Conservation (phyloP, 2,113 vertebrate genomes). For the Nycticryphes semicollaris region DNA sequence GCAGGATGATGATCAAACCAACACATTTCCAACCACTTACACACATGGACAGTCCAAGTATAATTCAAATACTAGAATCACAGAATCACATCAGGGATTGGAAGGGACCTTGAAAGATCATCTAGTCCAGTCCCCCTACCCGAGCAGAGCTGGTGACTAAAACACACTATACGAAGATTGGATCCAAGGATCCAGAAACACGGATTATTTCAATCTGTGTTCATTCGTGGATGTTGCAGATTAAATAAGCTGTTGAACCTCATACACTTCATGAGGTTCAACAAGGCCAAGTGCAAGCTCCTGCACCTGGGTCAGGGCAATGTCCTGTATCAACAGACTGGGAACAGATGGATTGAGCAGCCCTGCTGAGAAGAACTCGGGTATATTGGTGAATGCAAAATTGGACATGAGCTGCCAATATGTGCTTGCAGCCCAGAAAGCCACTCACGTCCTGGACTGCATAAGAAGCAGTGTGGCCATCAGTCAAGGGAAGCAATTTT, state of each 20-base stretch:
- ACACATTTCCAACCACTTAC: not conserved
- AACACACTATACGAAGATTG: fast-evolving
- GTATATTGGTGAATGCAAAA: fast-evolving
- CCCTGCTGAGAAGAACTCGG: not conserved
- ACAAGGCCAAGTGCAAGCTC: not conserved
- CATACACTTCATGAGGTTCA: not conserved
- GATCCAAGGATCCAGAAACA: not conserved
- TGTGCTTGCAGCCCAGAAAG: not conserved
- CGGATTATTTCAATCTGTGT: not conserved
- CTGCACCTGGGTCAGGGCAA: not conserved
- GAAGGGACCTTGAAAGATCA: too few species aligned
- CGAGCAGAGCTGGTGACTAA: not conserved
- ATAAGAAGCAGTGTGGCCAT: not conserved
- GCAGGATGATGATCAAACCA: not conserved
- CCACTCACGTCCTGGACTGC: not conserved
- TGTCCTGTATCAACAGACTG: not conserved
- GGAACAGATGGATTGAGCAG: not conserved
- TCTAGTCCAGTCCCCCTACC: too few species aligned
- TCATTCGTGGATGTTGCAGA: not conserved
- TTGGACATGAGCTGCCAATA: not conserved
- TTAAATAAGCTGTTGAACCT: not conserved
- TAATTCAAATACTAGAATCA: not conserved
- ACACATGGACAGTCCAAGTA: not conserved
- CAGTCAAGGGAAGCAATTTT: fast-evolving
- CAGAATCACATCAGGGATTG: too few species aligned